Evolutionary conservation across 2,113 vertebrate genomes (phyloP), one percentile per base, ranked within the genome.

Genomic region (Rynchops niger): DNA sequence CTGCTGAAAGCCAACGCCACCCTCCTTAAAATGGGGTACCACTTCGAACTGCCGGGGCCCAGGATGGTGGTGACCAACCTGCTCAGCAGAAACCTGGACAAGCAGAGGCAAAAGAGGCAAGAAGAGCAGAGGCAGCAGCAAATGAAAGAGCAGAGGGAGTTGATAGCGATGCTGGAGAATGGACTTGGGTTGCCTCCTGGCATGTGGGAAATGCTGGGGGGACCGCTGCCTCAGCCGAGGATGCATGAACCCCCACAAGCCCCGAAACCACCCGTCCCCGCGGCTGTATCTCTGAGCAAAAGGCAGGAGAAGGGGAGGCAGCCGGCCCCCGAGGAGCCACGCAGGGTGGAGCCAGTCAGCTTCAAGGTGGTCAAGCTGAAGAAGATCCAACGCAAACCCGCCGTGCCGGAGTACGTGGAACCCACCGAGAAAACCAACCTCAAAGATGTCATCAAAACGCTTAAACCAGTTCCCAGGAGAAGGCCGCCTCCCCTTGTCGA

Each of bases 31-130:
- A 97, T 99, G 98, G 99, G 99, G 17, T 99, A 99, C 72, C 99
- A 99, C 94, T 99, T 99, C 9, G 99, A 99, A 94, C 98, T 98
- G 82, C 98, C 99, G 0, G 99, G 99, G 15, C 99, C 99, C 36
- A 97, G 99, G 86, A 99, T 99, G 99, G 99, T 99, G 96, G 99
- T 99, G 59, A 99, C 99, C 66, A 99, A 99, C 86, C 95, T 99
- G 88, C 98, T 99, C 69, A 99, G 99, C 83, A 98, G 99, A 85
- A 99, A 99, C 90, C 98, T 99, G 17, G 99, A 99, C 94, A 98
- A 97, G 36, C 99, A 99, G 94, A 98, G 99, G 86, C 99, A 99
- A 97, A 98, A 98, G 97, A 98, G 99, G 91, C 99, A 99, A 55
- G 98, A 99, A 63, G 99, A 99, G 29, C 99, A 99, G 86, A 98